These are phyloP conservation scores for Micoletzkya japonica DNA, from an alignment of 2,888 invertebrate species.

Conservation along the genomic window DNA sequence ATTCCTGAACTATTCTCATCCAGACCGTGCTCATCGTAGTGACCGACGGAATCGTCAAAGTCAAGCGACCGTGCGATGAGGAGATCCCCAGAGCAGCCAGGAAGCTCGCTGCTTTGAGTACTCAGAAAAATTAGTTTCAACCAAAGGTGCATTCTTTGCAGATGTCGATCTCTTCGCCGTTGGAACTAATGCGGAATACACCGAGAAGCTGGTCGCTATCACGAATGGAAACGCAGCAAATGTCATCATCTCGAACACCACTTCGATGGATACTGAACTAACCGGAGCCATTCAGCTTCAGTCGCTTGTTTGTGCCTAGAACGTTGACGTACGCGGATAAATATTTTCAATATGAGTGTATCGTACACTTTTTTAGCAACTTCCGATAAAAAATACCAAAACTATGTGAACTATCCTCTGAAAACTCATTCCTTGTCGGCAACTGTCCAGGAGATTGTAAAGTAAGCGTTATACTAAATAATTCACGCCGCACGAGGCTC, in stretches of 20 bases:
- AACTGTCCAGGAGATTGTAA: too few species aligned
- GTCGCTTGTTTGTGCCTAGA: too few species aligned
- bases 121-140: neutral
- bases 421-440: too few species aligned
- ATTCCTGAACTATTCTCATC: neutral
- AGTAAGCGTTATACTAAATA: too few species aligned
- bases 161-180: constrained; percentile 15
- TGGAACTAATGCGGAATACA: neutral
- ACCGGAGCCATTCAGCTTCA: too few species aligned
- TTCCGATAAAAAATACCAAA: too few species aligned
- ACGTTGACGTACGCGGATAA: too few species aligned
- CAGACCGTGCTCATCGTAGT: constrained; percentile 14
- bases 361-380: too few species aligned
- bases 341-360: too few species aligned
- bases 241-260: constrained; percentile 11
- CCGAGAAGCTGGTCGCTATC: neutral
- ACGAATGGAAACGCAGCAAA: constrained; percentile 4
- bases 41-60: constrained; percentile 15
- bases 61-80: neutral
- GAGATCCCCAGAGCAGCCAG: neutral
- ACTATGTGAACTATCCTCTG: too few species aligned
- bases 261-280: too few species aligned
- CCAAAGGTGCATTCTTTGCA: neutral
- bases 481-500: too few species aligned
- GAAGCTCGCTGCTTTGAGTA: constrained; percentile 14